Evolutionary conservation across 2,113 vertebrate genomes (phyloP), one percentile per base, ranked within the genome.

Genomic region (Panthera tigris): DNA sequence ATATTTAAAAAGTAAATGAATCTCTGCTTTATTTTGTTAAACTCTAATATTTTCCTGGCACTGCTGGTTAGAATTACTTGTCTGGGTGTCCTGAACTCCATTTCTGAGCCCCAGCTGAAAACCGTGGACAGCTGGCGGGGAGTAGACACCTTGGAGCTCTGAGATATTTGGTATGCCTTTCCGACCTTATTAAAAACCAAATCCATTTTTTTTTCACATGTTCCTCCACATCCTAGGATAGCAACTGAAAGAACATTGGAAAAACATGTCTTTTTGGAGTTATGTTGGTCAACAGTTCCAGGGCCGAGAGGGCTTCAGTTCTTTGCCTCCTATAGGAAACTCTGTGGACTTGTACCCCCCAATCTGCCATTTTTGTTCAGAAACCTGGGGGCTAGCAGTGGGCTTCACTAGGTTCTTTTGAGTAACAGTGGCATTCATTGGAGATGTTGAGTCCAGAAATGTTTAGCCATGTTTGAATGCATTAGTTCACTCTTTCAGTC

Each of bases 11-110:
- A 96, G 78, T 66, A 96, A 98, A 97, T 0, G 48, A 93, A 97
- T 94, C 91, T 96, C 91, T 79, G 78, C 82, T 93, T 97, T 96
- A 52, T 97, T 97, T 91, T 95, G 96, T 89, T 84, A 12, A 92
- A 96, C 4, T 25, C 55, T 98, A 97, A 98, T 95, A 98, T 98
- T 98, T 98, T 98, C 97, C 97, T 98, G 98, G 97, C 97, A 96
- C 63, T 86, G 88, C 85, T 94, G 79, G 52, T 96, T 94, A 97
- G 96, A 94, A 97, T 97, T 94, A 95, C 93, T 98, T 96, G 96
- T 98, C 97, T 95, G 96, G 97, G 93, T 97, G 93, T 97, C 95
- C n/a, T 95, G 90, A 91, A 86, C 94, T 97, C 68, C 94, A 68
- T 95, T 96, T 94, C 73, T 78, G 93, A 97, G 96, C 71, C 93